phyloP scores from a whole-genome alignment of 1,140 invertebrate genomes.

The Nasonia giraulti region DNA sequence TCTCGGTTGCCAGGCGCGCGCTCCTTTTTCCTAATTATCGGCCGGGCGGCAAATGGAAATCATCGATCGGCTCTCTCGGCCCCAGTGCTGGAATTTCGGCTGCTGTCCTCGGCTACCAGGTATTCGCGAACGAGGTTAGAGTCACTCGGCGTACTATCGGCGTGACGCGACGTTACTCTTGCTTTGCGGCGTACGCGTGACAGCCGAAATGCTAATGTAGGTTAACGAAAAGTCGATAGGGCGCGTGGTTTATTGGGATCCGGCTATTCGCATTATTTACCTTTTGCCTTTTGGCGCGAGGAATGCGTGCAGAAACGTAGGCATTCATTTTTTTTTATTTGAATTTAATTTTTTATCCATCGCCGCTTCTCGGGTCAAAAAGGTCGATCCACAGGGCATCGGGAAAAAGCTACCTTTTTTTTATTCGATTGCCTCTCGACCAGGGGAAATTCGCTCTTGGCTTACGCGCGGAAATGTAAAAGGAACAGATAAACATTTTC shows the following conservation, averaged over 20 bases:
- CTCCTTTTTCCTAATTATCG: slow-evolving; percentile 16
- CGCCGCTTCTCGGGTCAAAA: not conserved
- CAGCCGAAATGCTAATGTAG: slow-evolving; percentile 8
- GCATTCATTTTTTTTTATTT: too few species aligned
- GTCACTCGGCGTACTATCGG: not conserved
- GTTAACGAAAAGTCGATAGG: slow-evolving; percentile 32
- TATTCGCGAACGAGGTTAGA: not conserved
- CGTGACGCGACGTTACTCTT: not conserved
- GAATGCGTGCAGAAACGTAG: too few species aligned
- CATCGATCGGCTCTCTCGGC: not conserved
- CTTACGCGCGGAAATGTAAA: too few species aligned
- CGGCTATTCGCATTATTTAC: not conserved
- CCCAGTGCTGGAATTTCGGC: not conserved
- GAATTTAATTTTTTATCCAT: not conserved
- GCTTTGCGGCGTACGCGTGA: not conserved
- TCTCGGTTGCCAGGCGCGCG: not conserved
- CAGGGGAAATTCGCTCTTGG: not conserved
- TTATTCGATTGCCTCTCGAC: not conserved
- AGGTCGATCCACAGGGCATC: not conserved
- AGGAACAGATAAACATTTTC: not conserved
- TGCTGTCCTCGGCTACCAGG: not conserved
- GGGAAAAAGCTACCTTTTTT: not conserved
- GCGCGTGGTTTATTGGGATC: not conserved
- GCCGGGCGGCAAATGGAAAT: slow-evolving; percentile 6
- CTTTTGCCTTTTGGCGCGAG: not conserved